Conservation (phyloP, 2,888 invertebrate genomes). For the Philopedon plagiatum region DNA sequence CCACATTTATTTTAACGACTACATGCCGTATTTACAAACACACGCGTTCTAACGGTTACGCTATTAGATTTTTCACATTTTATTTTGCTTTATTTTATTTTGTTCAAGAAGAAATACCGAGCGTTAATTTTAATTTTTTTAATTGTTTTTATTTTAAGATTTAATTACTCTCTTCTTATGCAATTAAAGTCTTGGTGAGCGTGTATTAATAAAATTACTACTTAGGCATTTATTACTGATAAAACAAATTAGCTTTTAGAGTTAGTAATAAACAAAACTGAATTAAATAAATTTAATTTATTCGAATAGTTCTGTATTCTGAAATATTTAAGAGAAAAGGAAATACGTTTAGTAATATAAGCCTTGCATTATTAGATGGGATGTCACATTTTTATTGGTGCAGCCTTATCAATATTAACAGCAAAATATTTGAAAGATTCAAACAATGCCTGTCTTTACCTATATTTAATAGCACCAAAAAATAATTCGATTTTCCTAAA, state of each 20-base stretch:
- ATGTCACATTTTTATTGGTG: too few species aligned
- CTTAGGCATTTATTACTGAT: neutral
- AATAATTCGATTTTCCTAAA: too few species aligned
- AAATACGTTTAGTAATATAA: too few species aligned
- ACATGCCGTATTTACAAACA: neutral
- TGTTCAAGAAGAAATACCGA: neutral
- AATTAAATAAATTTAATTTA: neutral
- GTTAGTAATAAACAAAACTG: neutral
- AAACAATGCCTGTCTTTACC: too few species aligned
- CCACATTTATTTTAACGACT: slow-evolving; percentile 3
- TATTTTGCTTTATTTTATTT: neutral
- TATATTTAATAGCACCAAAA: too few species aligned
- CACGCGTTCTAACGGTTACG: slow-evolving; percentile 8
- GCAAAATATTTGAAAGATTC: too few species aligned
- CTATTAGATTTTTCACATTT: slow-evolving; percentile 7
- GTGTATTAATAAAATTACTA: neutral
- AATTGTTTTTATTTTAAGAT: neutral
- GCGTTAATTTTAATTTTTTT: slow-evolving; percentile 1
- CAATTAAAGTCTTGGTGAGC: neutral
- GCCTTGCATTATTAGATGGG: too few species aligned
- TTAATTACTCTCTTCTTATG: neutral
- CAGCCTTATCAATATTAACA: too few species aligned
- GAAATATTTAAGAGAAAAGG: too few species aligned
- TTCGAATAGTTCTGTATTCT: neutral
- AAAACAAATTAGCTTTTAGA: neutral